Evolutionary conservation across 2,797 vertebrate species (phyloP).

Genomic region (Pipistrellus pygmaeus): DNA sequence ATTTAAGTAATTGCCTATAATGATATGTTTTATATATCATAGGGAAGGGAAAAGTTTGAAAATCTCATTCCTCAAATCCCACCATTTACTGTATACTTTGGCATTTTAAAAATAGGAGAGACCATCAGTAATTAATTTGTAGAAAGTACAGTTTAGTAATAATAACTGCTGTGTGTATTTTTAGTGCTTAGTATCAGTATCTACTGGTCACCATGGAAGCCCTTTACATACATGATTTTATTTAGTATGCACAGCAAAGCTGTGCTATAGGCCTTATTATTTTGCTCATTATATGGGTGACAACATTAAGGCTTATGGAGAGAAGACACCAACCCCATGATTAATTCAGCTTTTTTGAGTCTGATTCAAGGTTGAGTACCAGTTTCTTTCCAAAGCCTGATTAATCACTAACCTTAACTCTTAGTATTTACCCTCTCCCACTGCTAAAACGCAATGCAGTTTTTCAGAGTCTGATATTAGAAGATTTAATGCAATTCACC

Average conservation of each 20-base stretch:
- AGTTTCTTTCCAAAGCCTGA: neutral
- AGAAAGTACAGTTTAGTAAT: neutral
- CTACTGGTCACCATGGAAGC: neutral
- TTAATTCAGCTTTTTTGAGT: neutral
- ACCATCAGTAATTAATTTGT: neutral
- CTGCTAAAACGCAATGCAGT: neutral
- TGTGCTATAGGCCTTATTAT: neutral
- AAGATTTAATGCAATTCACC: constrained; percentile 10
- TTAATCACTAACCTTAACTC: neutral
- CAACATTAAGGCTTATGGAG: neutral
- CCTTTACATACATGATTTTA: neutral
- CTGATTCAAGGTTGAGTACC: neutral
- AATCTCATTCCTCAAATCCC: neutral
- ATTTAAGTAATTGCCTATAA: neutral
- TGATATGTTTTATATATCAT: neutral
- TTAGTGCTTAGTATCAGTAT: neutral
- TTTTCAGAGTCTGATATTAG: neutral
- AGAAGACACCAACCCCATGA: neutral
- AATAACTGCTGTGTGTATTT: neutral
- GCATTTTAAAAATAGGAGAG: constrained; percentile 10
- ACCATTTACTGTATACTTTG: neutral
- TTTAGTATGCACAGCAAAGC: neutral
- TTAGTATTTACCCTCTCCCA: neutral
- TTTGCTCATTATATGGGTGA: neutral
- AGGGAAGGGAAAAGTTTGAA: neutral